Conservation (phyloP, 1,140 invertebrate species). For the Drosophila carrolli region DNA sequence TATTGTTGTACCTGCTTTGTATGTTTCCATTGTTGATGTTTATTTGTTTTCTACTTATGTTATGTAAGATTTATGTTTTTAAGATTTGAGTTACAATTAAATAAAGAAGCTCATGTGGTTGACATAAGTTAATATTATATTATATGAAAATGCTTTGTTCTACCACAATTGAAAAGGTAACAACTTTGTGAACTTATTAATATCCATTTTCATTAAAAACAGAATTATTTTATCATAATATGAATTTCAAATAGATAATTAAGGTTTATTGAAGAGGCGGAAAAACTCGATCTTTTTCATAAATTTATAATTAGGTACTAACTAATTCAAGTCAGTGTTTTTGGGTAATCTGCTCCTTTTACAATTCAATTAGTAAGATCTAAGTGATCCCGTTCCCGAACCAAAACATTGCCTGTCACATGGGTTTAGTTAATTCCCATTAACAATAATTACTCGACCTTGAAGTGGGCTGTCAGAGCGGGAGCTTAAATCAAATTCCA, state of each 20-base stretch:
- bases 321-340: background rate
- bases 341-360: background rate
- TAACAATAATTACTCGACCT: constrained; percentile 59
- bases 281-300: background rate
- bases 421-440: constrained; percentile 48
- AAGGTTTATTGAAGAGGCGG: background rate
- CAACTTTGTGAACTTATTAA: background rate
- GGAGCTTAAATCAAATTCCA: constrained; percentile 57
- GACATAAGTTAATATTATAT: background rate
- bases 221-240: background rate
- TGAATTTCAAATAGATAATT: background rate
- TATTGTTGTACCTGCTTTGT: constrained; percentile 8
- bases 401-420: constrained; percentile 28
- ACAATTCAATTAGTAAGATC: constrained; percentile 17
- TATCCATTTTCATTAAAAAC: background rate
- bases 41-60: background rate
- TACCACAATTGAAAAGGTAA: background rate
- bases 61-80: too few relatives aligned
- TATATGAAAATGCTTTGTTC: background rate
- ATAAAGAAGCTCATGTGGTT: background rate
- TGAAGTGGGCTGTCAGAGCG: constrained; percentile 52
- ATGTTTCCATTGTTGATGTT: background rate
- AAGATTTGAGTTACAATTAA: background rate
- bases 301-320: too few relatives aligned
- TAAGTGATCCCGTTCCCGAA: constrained; percentile 2